Conservation (phyloP, 2,113 vertebrate species). For the Pelodiscus sinensis region DNA sequence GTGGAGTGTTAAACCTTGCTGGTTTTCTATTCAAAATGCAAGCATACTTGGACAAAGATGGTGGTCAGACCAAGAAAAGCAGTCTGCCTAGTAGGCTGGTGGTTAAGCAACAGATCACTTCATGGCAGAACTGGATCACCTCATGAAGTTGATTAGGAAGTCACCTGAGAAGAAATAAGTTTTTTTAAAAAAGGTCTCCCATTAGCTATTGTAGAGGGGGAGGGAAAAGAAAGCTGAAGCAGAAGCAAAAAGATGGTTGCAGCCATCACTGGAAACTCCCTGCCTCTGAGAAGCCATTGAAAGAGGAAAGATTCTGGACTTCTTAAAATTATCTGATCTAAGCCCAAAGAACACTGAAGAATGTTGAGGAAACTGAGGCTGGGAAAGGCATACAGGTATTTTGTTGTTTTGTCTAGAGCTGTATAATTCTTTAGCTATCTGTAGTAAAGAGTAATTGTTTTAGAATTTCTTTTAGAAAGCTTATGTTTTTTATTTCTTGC, state of each 20-base stretch:
- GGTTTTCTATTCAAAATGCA: not conserved
- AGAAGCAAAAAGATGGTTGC: not conserved
- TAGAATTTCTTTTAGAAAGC: not conserved
- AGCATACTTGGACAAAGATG: not conserved
- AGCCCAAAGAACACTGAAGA: not conserved
- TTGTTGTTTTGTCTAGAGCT: not conserved
- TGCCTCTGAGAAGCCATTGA: not conserved
- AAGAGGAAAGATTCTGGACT: not conserved
- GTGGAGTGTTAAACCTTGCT: not conserved
- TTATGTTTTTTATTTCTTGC: not conserved
- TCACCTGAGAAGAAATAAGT: not conserved
- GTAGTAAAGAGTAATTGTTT: not conserved
- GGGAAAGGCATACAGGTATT: not conserved
- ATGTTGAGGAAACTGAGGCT: not conserved
- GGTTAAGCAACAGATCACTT: not conserved
- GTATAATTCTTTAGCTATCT: not conserved
- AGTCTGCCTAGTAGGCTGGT: not conserved
- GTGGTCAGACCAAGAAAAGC: not conserved
- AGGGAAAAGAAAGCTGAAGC: not conserved
- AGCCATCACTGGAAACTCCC: not conserved
- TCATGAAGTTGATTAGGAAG: not conserved
- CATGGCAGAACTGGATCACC: not conserved
- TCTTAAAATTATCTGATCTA: not conserved
- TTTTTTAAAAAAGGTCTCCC: not conserved
- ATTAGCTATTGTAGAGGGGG: not conserved